Evolutionary conservation across 2,888 invertebrate genomes (phyloP).

Genomic region (Apoderus coryli): DNA sequence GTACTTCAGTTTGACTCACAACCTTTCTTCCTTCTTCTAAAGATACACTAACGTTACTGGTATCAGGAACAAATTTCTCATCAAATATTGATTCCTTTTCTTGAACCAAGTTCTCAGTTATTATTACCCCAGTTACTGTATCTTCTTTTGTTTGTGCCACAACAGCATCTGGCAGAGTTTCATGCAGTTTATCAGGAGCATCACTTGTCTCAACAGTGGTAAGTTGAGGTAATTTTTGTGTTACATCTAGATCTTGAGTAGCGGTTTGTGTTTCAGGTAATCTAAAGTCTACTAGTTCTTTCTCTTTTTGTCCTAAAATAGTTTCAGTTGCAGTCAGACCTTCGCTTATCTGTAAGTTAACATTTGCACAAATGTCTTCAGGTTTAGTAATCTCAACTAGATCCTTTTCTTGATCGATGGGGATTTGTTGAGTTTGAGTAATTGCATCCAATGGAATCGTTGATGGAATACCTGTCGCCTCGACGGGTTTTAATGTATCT

Average conservation of each 20-base stretch:
- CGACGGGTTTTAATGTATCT: slow-evolving; percentile 11
- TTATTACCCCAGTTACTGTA: slow-evolving; percentile 33
- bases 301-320: slow-evolving; percentile 33
- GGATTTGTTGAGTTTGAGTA: slow-evolving; percentile 27
- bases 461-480: slow-evolving; percentile 20
- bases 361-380: slow-evolving; percentile 32
- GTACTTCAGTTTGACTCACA: slow-evolving; percentile 29
- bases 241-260: slow-evolving; percentile 23
- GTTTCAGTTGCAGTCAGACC: slow-evolving; percentile 32
- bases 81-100: slow-evolving; percentile 38
- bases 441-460: slow-evolving; percentile 27
- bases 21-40: slow-evolving; percentile 37
- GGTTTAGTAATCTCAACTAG: slow-evolving; percentile 23
- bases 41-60: slow-evolving; percentile 32
- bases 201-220: slow-evolving; percentile 23
- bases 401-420: slow-evolving; percentile 33
- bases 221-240: slow-evolving; percentile 31
- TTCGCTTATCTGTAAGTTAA: slow-evolving; percentile 31
- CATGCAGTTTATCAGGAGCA: slow-evolving; percentile 20
- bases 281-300: slow-evolving; percentile 25
- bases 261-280: slow-evolving; percentile 26
- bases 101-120: slow-evolving; percentile 33
- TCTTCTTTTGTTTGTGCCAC: slow-evolving; percentile 32
- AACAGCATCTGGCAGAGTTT: slow-evolving; percentile 21
- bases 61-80: slow-evolving; percentile 34